Percentiles rank a stretch among this genome's conserved stretches.
These are phyloP conservation scores for Heterotis niloticus DNA, from an alignment of 2,113 vertebrate species.

Conservation along the genomic window DNA sequence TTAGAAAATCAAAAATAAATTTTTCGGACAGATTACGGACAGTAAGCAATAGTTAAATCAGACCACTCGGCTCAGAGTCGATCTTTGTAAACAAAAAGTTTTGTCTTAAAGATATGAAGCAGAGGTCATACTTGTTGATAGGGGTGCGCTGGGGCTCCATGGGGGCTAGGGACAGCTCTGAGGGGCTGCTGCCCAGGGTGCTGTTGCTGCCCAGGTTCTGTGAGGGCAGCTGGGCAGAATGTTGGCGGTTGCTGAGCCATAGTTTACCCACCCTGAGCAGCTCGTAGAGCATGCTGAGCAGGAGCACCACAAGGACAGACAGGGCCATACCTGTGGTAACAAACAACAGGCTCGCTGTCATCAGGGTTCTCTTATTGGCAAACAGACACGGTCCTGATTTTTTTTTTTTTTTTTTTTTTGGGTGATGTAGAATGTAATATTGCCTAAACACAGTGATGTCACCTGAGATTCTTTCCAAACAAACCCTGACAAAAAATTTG, in stretches of 20 bases:
- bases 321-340: slow-evolving; percentile 74
- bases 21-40: no score
- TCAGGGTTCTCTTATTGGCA: no score
- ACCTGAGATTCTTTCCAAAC: neutral
- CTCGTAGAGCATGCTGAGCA: slow-evolving; percentile 81
- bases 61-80: no score
- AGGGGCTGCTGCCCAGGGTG: slow-evolving; percentile 42
- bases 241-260: slow-evolving; percentile 53
- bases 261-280: slow-evolving; percentile 78
- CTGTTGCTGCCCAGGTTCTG: slow-evolving; percentile 44
- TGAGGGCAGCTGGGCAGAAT: slow-evolving; percentile 25
- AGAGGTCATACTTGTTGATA: slow-evolving; percentile 43
- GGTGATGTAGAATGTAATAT: no score
- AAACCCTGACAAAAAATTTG: neutral
- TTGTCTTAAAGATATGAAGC: neutral
- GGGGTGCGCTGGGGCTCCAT: slow-evolving; percentile 3
- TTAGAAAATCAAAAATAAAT: no score
- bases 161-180: slow-evolving; percentile 50
- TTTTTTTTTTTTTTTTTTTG: no score
- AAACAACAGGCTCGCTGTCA: neutral
- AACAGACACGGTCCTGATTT: no score
- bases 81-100: no score
- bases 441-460: neutral
- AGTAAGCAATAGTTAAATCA: no score
- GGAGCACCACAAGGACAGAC: slow-evolving; percentile 76